These are phyloP conservation scores for Lasioglossum vierecki DNA, from an alignment of 2,888 invertebrate species.

Conservation along the genomic window DNA sequence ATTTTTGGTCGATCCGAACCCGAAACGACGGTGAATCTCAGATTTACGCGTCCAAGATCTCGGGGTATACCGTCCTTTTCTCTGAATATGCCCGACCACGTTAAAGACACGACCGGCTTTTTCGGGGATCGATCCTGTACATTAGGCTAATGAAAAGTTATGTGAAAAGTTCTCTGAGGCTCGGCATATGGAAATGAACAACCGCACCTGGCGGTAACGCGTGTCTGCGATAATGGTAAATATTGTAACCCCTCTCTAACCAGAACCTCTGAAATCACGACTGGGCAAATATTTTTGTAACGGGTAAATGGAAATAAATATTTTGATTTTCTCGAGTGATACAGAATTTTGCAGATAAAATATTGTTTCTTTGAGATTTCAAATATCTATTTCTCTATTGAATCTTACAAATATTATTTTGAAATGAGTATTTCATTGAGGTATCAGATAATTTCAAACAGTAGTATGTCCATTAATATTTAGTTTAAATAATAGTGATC, in stretches of 20 bases:
- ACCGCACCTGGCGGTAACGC: not conserved
- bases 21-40: not conserved
- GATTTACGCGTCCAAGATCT: not conserved
- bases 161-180: not conserved
- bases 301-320: not conserved
- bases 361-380: not conserved
- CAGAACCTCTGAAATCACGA: not conserved
- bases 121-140: conserved; percentile 2
- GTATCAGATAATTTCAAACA: not conserved
- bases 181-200: not conserved
- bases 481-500: not conserved
- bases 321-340: not conserved
- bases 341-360: not conserved
- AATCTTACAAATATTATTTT: not conserved
- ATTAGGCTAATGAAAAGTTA: conserved; percentile 10
- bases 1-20: not conserved
- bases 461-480: not conserved
- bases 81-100: not conserved
- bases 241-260: not conserved
- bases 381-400: not conserved
- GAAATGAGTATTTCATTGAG: not conserved
- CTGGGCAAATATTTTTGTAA: not conserved
- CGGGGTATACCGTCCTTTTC: not conserved
- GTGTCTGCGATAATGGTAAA: not conserved
- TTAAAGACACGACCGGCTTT: not conserved